These are phyloP conservation scores for Tetramorium alpestre DNA, from an alignment of 1,140 invertebrate species.

Conservation along the genomic window DNA sequence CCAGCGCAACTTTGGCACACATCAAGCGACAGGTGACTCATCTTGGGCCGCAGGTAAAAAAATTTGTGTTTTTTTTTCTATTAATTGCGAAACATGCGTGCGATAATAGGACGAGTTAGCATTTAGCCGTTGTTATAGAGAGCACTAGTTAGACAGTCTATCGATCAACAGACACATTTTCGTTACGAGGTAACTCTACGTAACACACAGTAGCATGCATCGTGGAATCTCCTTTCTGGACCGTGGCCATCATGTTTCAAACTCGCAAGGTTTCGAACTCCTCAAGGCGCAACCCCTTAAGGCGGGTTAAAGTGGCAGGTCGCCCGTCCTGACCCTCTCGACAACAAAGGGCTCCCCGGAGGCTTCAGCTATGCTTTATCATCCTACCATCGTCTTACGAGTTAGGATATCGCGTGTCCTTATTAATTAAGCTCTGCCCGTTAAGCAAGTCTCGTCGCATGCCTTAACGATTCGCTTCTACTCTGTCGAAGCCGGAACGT, in stretches of 20 bases:
- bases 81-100: background rate
- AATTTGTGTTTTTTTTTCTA: background rate
- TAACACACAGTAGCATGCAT: background rate
- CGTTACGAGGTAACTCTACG: background rate
- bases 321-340: constrained; percentile 79
- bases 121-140: background rate
- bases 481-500: constrained; percentile 62
- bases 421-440: constrained; percentile 85
- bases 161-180: constrained; percentile 24
- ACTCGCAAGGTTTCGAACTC: constrained; percentile 68
- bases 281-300: constrained; percentile 78
- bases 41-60: constrained; percentile 88
- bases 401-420: constrained; percentile 85
- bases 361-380: constrained; percentile 79
- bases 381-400: constrained; percentile 79
- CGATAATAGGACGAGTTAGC: background rate
- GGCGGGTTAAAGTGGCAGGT: constrained; percentile 83
- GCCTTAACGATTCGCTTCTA: constrained; percentile 82
- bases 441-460: constrained; percentile 83
- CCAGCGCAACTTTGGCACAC: constrained; percentile 90
- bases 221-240: constrained; percentile 32
- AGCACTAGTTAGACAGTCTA: too few relatives aligned
- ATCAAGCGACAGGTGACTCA: constrained; percentile 94
- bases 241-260: constrained; percentile 56
- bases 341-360: constrained; percentile 85